Percentiles rank a stretch among this genome's conserved stretches.
Conservation (phyloP, 2,888 invertebrate genomes). For the Adineta ricciae region DNA sequence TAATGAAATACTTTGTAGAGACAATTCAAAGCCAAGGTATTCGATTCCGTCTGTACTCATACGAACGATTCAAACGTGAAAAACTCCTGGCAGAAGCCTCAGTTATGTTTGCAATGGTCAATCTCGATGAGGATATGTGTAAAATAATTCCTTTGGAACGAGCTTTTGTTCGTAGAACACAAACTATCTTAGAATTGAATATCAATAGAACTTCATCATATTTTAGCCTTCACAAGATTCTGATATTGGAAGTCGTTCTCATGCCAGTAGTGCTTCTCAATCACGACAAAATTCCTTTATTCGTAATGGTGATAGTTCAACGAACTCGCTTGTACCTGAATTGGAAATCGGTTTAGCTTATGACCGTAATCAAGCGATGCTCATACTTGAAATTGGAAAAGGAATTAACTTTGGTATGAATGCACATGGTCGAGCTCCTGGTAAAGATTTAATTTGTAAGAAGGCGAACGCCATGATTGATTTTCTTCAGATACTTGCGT, state of each 20-base stretch:
- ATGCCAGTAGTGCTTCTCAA: neutral
- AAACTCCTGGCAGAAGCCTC: neutral
- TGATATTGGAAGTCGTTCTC: neutral
- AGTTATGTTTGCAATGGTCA: neutral
- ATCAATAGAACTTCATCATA: neutral
- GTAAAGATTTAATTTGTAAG: neutral
- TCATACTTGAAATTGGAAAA: neutral
- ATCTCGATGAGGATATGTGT: constrained; percentile 13
- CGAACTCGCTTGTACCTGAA: neutral
- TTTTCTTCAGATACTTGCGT: neutral
- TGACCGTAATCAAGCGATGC: neutral
- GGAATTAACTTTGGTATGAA: neutral
- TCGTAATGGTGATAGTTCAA: neutral
- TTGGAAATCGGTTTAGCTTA: neutral
- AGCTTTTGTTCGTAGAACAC: neutral
- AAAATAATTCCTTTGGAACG: neutral
- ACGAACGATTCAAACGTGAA: neutral
- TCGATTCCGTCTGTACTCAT: neutral
- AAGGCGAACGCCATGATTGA: neutral
- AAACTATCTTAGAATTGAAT: neutral
- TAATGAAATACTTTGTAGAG: neutral
- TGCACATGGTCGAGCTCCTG: neutral
- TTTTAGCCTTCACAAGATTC: neutral
- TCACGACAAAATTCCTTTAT: neutral
- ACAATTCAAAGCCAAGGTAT: neutral